Conservation (phyloP, 92 coral and sea anemone genomes). For the Palythoa grandiflora region DNA sequence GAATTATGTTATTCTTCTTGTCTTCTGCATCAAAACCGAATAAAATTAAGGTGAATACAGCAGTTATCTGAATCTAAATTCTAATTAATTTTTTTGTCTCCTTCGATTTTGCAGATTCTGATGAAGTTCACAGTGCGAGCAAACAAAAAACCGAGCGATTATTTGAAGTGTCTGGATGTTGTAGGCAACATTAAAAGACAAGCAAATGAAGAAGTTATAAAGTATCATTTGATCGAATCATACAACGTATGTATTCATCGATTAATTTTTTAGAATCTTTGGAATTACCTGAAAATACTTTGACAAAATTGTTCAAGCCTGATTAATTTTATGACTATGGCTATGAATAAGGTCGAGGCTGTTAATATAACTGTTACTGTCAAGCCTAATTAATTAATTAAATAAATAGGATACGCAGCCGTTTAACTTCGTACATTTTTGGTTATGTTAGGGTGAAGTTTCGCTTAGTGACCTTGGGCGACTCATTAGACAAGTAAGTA, state of each 20-base stretch:
- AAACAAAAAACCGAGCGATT: constrained; percentile 69
- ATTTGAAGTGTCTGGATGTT: constrained; percentile 74
- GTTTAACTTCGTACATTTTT: neutral
- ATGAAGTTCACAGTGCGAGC: constrained; percentile 95
- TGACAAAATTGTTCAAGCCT: neutral
- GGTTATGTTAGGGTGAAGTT: constrained; percentile 82
- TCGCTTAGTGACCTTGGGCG: constrained; percentile 89
- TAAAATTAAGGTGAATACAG: neutral
- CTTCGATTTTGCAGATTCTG: constrained; percentile 68
- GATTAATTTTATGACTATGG: constrained; percentile 5
- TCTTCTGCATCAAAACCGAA: neutral
- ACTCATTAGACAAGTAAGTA: constrained; percentile 86
- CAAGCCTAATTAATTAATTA: neutral
- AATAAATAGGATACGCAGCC: neutral
- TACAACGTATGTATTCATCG: constrained; percentile 72
- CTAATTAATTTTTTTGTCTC: too few relatives aligned
- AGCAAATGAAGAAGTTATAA: constrained; percentile 74
- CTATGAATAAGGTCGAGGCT: too few relatives aligned
- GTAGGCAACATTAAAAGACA: constrained; percentile 63
- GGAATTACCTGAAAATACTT: neutral
- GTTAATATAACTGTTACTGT: too few relatives aligned
- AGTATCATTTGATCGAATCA: constrained; percentile 79
- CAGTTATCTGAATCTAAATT: neutral
- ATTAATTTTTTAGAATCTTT: too few relatives aligned
- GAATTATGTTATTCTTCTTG: neutral